Conservation (phyloP, 2,113 vertebrate species). For the Rattus norvegicus region GRCr8 NC_086020.1:116654501-116655000, state of each 20-base stretch:
- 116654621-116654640: not conserved
- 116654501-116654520: not conserved
- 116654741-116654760: not conserved
- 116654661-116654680: not conserved
- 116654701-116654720: not conserved
- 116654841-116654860: not conserved
- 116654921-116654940: not conserved
- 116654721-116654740: not conserved
- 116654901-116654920: not conserved
- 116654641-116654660: not conserved
- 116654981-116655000: not conserved
- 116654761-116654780: not conserved
- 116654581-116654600: not conserved
- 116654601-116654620: not conserved
- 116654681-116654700: too few species aligned
- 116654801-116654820: fast-evolving
- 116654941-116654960: slow-evolving; percentile 3
- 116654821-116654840: not conserved
- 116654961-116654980: not conserved
- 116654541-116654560: not conserved
- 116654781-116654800: not conserved
- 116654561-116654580: not conserved
- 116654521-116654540: not conserved
- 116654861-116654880: slow-evolving; percentile 15
- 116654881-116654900: not conserved